Percentiles rank a stretch among this genome's conserved stretches.
Evolutionary conservation across 2,113 vertebrate genomes (phyloP).

Genomic region (Tachysurus fulvidraco): DNA sequence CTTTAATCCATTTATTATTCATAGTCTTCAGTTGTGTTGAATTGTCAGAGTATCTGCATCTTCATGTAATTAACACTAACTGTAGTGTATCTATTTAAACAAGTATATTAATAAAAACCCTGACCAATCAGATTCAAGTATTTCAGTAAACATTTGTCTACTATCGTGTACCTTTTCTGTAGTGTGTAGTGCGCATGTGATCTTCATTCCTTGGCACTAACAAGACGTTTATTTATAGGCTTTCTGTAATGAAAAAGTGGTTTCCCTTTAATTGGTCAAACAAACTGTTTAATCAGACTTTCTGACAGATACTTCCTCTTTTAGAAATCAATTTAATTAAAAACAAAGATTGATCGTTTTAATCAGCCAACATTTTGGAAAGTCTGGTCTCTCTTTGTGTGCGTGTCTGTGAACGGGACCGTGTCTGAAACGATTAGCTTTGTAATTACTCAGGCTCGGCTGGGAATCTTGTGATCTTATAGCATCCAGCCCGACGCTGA

Average conservation of each 20-base stretch:
- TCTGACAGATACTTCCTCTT: slow-evolving; percentile 25
- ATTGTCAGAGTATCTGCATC: background rate
- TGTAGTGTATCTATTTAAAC: background rate
- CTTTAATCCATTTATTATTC: background rate
- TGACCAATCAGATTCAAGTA: background rate
- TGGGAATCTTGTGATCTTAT: slow-evolving; percentile 16
- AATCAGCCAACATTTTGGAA: slow-evolving; percentile 49
- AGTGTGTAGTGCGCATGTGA: background rate
- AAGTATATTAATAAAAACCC: background rate
- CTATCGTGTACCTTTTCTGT: background rate
- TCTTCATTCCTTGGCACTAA: slow-evolving; percentile 11
- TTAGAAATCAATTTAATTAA: slow-evolving; percentile 40
- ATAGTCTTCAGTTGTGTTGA: background rate
- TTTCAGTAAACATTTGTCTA: background rate
- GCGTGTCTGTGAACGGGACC: slow-evolving; percentile 36
- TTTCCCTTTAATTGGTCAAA: slow-evolving; percentile 43
- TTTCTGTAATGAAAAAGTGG: slow-evolving; percentile 44
- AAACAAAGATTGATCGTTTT: slow-evolving; percentile 40
- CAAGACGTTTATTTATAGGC: slow-evolving; percentile 19
- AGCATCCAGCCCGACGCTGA: slow-evolving; percentile 36
- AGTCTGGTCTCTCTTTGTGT: slow-evolving; percentile 32
- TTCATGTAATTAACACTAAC: background rate
- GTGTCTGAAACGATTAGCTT: slow-evolving; percentile 57
- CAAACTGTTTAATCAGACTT: slow-evolving; percentile 54
- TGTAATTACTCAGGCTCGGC: slow-evolving; percentile 56